phyloP scores from a whole-genome alignment of 2,888 invertebrate species.

The Leptopilina myrica region DNA sequence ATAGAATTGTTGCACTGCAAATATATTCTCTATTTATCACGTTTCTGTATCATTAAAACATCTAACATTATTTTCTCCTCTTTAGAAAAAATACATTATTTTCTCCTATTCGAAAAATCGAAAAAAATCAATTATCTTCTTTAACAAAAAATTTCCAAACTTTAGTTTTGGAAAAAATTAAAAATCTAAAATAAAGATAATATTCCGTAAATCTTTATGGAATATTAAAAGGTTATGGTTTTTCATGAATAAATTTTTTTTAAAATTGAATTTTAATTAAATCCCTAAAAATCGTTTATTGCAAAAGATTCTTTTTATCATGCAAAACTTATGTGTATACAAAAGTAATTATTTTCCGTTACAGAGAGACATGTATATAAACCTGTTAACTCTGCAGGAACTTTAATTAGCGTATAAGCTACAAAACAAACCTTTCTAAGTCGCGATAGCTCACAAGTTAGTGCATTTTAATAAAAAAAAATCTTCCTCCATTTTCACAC shows the following conservation, averaged over 20 bases:
- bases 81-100: background rate
- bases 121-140: no score
- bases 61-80: background rate
- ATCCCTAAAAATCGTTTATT: no score
- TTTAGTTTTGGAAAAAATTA: no score
- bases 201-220: no score
- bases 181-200: no score
- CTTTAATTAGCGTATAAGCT: slow-evolving; percentile 13
- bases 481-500: no score
- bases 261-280: no score
- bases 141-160: no score
- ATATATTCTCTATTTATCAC: background rate
- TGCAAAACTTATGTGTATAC: background rate
- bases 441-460: background rate
- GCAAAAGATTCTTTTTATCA: no score
- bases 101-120: background rate
- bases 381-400: background rate
- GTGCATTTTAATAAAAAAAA: background rate
- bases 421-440: background rate
- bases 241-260: no score
- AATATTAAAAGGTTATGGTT: no score
- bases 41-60: background rate
- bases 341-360: background rate
- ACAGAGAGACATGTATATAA: background rate
- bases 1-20: background rate